These are phyloP conservation scores for Anhinga rufa DNA, from an alignment of 2,113 vertebrate genomes.

Conservation along the genomic window DNA sequence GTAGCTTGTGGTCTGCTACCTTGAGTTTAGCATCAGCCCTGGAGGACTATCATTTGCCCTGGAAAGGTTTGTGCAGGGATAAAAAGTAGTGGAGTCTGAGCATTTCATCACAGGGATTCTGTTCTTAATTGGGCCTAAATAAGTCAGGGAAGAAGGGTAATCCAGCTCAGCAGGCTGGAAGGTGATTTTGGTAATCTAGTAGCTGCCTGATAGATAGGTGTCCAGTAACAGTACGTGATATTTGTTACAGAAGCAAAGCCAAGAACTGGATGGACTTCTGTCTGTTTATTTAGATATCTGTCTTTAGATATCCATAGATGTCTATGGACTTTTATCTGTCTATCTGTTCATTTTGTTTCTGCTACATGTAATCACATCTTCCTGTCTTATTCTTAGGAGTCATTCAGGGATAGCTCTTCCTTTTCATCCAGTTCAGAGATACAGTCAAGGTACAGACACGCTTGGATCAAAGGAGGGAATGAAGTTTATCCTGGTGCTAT, in stretches of 20 bases:
- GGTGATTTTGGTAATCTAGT: neutral
- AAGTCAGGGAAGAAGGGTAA: neutral
- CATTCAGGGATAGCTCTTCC: neutral
- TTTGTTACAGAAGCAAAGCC: neutral
- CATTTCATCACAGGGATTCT: neutral
- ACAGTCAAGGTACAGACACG: neutral
- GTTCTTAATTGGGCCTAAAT: neutral
- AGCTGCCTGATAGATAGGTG: neutral
- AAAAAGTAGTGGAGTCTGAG: neutral
- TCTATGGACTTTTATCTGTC: too few species aligned
- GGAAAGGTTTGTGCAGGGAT: neutral
- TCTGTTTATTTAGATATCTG: neutral
- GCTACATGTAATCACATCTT: neutral
- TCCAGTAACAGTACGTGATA: neutral
- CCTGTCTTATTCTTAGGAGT: neutral
- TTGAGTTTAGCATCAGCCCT: neutral
- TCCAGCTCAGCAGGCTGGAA: neutral
- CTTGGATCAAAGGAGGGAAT: neutral
- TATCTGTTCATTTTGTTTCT: neutral
- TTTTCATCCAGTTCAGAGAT: neutral
- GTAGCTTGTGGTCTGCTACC: neutral
- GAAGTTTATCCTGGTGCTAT: neutral
- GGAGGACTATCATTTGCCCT: neutral
- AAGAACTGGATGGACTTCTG: neutral
- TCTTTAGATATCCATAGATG: too few species aligned